A percentile compares a stretch with the other conserved stretches of the same genome.
phyloP scores from a whole-genome alignment of 2,113 vertebrate genomes.

The Entomyzon cyanotis region DNA sequence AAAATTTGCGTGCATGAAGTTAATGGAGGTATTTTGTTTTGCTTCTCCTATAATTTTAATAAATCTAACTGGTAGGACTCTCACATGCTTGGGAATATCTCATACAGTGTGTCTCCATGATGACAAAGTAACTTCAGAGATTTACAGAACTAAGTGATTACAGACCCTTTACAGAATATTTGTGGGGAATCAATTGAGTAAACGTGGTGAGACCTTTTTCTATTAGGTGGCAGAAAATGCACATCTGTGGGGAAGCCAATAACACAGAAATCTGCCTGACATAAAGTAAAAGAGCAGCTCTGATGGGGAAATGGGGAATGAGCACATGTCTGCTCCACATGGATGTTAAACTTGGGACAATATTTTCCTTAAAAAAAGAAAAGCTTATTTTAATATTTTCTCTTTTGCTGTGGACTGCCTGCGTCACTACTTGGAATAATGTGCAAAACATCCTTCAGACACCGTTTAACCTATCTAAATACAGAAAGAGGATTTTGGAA shows the following conservation, averaged over 20 bases:
- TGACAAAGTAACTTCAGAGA: neutral
- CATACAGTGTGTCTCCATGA: neutral
- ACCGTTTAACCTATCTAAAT: constrained; percentile 13
- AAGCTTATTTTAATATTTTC: neutral
- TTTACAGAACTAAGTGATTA: neutral
- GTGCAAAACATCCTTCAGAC: neutral
- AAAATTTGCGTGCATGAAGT: neutral
- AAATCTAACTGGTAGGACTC: neutral
- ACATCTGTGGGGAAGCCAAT: neutral
- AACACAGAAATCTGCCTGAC: neutral
- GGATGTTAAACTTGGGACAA: neutral
- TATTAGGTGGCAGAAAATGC: neutral
- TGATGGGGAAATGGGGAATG: neutral
- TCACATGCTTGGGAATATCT: neutral
- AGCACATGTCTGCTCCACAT: neutral
- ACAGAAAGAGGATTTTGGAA: constrained; percentile 34
- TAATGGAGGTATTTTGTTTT: neutral
- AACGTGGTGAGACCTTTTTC: neutral
- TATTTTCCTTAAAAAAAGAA: constrained; percentile 1
- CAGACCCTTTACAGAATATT: neutral
- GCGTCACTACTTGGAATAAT: neutral
- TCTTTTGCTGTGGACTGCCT: neutral
- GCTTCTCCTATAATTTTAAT: neutral
- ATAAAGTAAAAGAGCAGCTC: neutral
- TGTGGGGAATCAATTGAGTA: neutral